Evolutionary conservation across 2,888 invertebrate genomes (phyloP), one percentile per base, ranked within the genome.

Genomic region (Perithous albicinctus): DNA sequence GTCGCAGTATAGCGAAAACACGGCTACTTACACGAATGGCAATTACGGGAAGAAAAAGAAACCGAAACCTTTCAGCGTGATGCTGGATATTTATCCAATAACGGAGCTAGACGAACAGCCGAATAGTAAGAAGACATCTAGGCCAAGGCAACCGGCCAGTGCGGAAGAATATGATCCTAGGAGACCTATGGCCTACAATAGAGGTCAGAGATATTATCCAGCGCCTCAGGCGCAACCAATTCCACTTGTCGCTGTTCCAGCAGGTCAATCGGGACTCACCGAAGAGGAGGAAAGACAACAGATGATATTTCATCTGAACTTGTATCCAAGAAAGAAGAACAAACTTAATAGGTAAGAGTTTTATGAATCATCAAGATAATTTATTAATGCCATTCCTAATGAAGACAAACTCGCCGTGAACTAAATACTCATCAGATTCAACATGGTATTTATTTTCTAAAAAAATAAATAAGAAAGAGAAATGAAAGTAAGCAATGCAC

Each of bases 291-390:
- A 91, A 32, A 90, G 93, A n/a, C 94, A 94, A 48, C 95, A 95
- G 87, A 94, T 95, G 93, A 93, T 95, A 86, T 94, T 96, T 4
- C 95, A 95, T 80, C 91, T 96, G n/a, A 95, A 96, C 91, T 91
- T 96, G 7, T 95, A 94, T 87, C 95, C 94, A 0, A 93, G 94
- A 70, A 94, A 93, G 78, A 94, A 94, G 81, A 90, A 84, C 38
- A 90, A 88, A 76, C 59, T 86, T 15, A 89, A 67, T 77, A 91
- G 92, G 92, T 92, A 70, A 46, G 64, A 41, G 4, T 32, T 64
- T 46, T 26, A 20, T 32, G 3, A 43, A 35, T 29, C 10, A 35
- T 23, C 23, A 51, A 2, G 5, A 43, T 32, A 12, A 78, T 59
- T 41, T n/a, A 64, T 70, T 18, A 43, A 12, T 54, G 32, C 23